These are phyloP conservation scores for Gisinianus flammeolus DNA, from an alignment of 2,888 invertebrate species.

Conservation along the genomic window DNA sequence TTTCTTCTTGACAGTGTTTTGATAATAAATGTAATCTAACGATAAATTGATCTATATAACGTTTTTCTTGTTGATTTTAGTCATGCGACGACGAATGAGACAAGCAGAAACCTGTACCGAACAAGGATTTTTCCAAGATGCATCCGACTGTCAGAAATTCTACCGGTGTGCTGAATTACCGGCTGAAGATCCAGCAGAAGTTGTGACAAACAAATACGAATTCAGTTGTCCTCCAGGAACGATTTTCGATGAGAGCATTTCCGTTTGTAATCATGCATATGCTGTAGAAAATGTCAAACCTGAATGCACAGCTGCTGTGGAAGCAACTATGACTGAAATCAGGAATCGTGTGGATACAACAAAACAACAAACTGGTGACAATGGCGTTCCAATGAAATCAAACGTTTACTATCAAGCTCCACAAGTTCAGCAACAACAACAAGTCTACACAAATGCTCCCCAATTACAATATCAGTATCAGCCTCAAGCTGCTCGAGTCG, in stretches of 20 bases:
- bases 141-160: constrained; percentile 46
- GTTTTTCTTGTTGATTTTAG: constrained; percentile 4
- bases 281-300: constrained; percentile 39
- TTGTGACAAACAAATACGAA: constrained; percentile 31
- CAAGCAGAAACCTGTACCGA: constrained; percentile 38
- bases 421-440: constrained; percentile 21
- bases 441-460: constrained; percentile 6
- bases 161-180: constrained; percentile 49
- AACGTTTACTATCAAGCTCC: constrained; percentile 10
- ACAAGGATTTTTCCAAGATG: constrained; percentile 47
- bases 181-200: constrained; percentile 23
- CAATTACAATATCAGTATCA: not conserved
- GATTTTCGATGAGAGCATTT: constrained; percentile 46
- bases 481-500: not conserved
- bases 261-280: constrained; percentile 47
- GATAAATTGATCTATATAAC: not conserved
- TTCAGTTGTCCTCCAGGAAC: constrained; percentile 43
- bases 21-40: not conserved
- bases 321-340: constrained; percentile 20
- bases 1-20: not conserved
- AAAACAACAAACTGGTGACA: not conserved
- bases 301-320: constrained; percentile 35
- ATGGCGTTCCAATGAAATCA: not conserved
- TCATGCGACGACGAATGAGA: constrained; percentile 1
- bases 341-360: not conserved